phyloP scores from a whole-genome alignment of 1,140 invertebrate species.

The Procambarus clarkii region DNA sequence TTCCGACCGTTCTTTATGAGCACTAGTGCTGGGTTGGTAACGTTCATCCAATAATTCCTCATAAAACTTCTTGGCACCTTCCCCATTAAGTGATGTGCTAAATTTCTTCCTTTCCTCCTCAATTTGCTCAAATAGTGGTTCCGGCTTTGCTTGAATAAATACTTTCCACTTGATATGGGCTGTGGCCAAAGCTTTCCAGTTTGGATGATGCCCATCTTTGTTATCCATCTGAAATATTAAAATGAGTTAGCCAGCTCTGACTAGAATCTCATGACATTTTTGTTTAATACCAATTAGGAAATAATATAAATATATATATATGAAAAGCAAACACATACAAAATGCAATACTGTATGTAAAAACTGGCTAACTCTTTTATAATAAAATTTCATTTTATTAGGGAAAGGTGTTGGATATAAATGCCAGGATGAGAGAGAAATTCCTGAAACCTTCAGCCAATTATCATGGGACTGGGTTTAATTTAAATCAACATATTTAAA shows the following conservation, averaged over 20 bases:
- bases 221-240: constrained; percentile 12
- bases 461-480: no score
- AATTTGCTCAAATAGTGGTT: background rate
- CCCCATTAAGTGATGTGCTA: constrained; percentile 20
- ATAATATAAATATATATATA: no score
- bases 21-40: background rate
- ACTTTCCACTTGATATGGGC: constrained; percentile 50
- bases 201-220: constrained; percentile 15
- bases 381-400: no score
- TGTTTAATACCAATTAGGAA: no score
- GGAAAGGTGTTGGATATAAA: no score
- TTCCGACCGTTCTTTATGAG: background rate
- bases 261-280: no score
- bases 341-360: no score
- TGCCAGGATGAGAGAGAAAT: no score
- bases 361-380: no score
- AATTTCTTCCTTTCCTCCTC: background rate
- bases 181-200: constrained; percentile 51
- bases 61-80: constrained; percentile 34
- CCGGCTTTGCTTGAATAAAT: constrained; percentile 29
- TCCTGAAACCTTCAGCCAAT: no score
- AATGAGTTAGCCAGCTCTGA: background rate
- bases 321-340: no score
- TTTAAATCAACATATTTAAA: no score
- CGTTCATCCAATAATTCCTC: constrained; percentile 1